Evolutionary conservation across 1,140 invertebrate genomes (phyloP), one percentile per base, ranked within the genome.

Genomic region (Apis mellifera): DNA sequence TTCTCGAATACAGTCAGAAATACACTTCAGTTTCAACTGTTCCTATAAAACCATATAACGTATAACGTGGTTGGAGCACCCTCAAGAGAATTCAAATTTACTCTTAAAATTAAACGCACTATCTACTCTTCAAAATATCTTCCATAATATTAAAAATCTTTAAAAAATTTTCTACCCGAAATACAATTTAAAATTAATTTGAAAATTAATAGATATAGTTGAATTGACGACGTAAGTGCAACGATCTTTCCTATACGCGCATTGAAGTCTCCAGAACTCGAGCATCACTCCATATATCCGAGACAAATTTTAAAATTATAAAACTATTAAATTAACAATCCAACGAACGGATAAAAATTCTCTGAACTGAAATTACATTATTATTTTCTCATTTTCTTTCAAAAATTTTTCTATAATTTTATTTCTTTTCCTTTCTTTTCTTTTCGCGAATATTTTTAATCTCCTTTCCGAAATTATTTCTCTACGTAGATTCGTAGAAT

Each of bases 211-310:
- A 42, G 32, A 42, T 42, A 59, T 0, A 12, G n/a, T 52, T 50
- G 23, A 21, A 15, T 52, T 23, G 8, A 50, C 7, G 0, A 55
- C 8, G 11, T n/a, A 15, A 32, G 15, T 23, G 9, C 54, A 15
- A 21, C 0, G 57, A 78, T n/a, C 78, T 54, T 59, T 55, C 50
- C 48, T 54, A 66, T 23, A 48, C 79, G 5, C n/a, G 64, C 79
- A 17, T 82, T 52, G 21, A 82, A 68, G 55, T 76, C 79, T 82
- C 73, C 57, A 50, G 2, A 42, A 73, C 3, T 8, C 26, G 19
- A 15, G 59, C 50, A 19, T 23, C n/a, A 9, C 17, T 72, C 70
- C 11, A 8, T 26, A 23, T 19, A 23, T 1, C 2, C 2, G 4
- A 1, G 9, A 15, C 23, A 15, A 32, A 1, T n/a, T 9, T n/a